Evolutionary conservation across 2,113 vertebrate species (phyloP).

Genomic region (Alouatta palliata): DNA sequence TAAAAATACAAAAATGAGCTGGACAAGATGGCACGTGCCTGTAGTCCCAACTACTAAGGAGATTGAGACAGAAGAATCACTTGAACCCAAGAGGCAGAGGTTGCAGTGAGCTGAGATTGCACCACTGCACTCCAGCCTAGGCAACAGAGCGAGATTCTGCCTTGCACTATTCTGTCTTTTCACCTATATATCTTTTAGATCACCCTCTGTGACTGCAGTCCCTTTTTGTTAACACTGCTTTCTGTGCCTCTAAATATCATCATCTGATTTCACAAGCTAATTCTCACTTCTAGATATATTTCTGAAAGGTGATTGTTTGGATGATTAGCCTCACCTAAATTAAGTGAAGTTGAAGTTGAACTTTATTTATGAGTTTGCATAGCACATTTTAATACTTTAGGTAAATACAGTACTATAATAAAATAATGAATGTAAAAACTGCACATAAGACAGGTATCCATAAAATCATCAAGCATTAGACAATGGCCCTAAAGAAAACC

Average conservation of each 20-base stretch:
- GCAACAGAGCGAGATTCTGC: too few relatives aligned
- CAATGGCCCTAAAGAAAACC: neutral
- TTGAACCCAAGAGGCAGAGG: too few relatives aligned
- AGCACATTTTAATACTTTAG: neutral
- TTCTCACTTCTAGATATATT: slow-evolving; percentile 29
- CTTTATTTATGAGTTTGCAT: neutral
- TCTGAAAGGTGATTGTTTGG: slow-evolving; percentile 28
- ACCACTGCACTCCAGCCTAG: too few relatives aligned
- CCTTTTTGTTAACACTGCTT: neutral
- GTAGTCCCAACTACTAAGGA: too few relatives aligned
- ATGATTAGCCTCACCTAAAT: neutral
- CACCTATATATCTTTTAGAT: neutral
- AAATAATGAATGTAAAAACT: slow-evolving; percentile 1
- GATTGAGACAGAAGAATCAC: too few relatives aligned
- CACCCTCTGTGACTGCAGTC: neutral
- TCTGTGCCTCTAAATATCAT: neutral
- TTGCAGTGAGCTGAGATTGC: too few relatives aligned
- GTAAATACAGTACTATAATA: neutral
- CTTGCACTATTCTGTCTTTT: too few relatives aligned
- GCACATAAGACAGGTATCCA: neutral
- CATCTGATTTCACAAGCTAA: neutral
- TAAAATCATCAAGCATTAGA: neutral
- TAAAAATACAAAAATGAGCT: too few relatives aligned
- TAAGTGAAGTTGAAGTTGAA: neutral
- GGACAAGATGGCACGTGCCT: too few relatives aligned